A percentile compares a stretch with the other conserved stretches of the same genome.
Evolutionary conservation across 2,888 invertebrate genomes (phyloP).

Genomic region (Candidula unifasciata): DNA sequence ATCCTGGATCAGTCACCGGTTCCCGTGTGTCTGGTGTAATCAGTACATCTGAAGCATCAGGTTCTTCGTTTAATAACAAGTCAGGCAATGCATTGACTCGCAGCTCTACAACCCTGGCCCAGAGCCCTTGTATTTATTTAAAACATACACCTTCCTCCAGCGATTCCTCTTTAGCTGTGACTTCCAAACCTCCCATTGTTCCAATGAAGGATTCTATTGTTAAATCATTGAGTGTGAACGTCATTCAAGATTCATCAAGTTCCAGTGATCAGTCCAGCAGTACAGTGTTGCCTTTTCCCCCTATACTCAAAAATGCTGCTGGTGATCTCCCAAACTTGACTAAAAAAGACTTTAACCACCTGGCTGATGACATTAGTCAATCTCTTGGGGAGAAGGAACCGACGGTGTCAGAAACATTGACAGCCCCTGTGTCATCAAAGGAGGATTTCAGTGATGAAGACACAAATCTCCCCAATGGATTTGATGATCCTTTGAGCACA

Average conservation of each 20-base stretch:
- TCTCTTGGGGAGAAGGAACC: constrained; percentile 64
- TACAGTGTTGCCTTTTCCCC: neutral
- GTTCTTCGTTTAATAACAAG: neutral
- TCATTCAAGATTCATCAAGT: neutral
- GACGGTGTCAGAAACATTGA: constrained; percentile 23
- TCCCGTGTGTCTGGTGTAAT: neutral
- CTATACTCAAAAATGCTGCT: neutral
- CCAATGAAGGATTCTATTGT: neutral
- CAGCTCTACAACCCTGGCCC: neutral
- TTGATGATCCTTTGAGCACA: constrained; percentile 55
- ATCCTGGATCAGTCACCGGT: constrained; percentile 39
- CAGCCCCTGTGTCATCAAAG: constrained; percentile 21
- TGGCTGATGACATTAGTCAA: constrained; percentile 63
- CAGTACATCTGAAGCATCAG: neutral
- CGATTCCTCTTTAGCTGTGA: neutral
- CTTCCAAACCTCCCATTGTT: constrained; percentile 27
- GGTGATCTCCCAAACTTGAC: constrained; percentile 26
- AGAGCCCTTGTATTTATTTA: constrained; percentile 18
- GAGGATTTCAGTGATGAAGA: constrained; percentile 66
- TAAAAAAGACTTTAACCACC: constrained; percentile 57
- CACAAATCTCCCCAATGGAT: constrained; percentile 66
- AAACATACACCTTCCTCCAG: neutral
- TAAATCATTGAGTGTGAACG: neutral
- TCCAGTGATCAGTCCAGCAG: neutral
- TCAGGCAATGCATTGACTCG: neutral